Base-by-base conservation (phyloP, 2,797 vertebrate species). In the Falco berigora region DNA sequence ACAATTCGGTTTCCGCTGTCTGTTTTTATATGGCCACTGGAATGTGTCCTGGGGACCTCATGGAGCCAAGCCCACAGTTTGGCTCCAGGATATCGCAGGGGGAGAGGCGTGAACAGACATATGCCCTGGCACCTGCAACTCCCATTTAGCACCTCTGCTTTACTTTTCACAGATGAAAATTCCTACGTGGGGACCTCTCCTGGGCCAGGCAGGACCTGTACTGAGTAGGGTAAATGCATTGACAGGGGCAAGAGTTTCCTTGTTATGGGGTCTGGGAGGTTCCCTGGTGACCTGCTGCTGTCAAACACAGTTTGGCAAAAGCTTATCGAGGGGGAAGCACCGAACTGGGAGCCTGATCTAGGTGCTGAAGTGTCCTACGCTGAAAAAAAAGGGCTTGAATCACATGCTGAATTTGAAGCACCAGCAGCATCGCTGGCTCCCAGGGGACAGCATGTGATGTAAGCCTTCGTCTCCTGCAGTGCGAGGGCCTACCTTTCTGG, bases 401-500 rank as follows among this genome's bases (percentile, higher is more conserved):
- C 13, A 10, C 32, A 30, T 25, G n/a, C 27, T 66, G 59, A 66
- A 73, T 72, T 86, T 59, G 62, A 78, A 88, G 24, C 21, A 32
- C 14, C 8, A 2, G 1, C 5, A 1, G 15, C 6, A 0, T 40
- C 36, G 12, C 55, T 86, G 53, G 6, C 42, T 82, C 89, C n/a
- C 49, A 52, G 17, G 32, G 42, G 14, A 40, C 40, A 36, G 36
- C 66, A 44, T 6, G 16, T 58, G 49, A 52, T 23, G 1, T 5
- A 50, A 64, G 7, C 52, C 40, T 56, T 67, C 3, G 0, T 25
- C 34, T 53, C n/a, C 63, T 67, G 52, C 12, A 4, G 8, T 44
- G 42, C 42, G 32, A 34, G 15, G 25, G 10, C 30, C 22, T 25
- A 28, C 6, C 10, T 69, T 78, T 91, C 66, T 66, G n/a, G 32